Evolutionary conservation across 2,113 vertebrate species (phyloP).

Genomic region (Cairina moschata): DNA sequence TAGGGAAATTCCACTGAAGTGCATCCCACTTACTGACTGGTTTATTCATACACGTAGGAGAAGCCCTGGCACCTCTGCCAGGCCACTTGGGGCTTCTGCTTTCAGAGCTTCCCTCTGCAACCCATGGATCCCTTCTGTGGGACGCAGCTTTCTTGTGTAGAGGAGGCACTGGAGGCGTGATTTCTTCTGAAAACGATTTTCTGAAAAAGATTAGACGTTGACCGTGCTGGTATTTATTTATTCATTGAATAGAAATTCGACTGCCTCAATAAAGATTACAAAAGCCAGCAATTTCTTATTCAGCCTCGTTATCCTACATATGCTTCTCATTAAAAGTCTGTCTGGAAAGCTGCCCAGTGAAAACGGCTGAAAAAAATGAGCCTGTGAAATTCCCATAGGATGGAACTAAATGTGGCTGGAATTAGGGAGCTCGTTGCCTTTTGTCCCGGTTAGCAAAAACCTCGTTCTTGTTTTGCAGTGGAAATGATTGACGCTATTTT

Average conservation of each 20-base stretch:
- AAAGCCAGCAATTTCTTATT: slow-evolving; percentile 51
- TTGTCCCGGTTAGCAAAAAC: slow-evolving; percentile 45
- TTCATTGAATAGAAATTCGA: slow-evolving; percentile 39
- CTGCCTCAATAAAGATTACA: slow-evolving; percentile 39
- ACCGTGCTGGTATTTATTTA: neutral
- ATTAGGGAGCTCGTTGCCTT: slow-evolving; percentile 49
- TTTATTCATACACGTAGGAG: neutral
- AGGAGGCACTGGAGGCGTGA: neutral
- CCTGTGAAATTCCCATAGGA: slow-evolving; percentile 54
- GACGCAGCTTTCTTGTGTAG: neutral
- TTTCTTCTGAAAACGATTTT: neutral
- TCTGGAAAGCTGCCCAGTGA: slow-evolving; percentile 57
- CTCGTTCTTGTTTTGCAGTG: neutral
- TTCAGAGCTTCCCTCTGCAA: neutral
- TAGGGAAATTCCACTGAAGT: neutral
- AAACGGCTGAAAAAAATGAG: slow-evolving; percentile 45
- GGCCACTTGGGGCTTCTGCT: neutral
- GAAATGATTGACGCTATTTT: neutral
- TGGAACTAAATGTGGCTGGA: slow-evolving; percentile 61
- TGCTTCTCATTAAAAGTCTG: slow-evolving; percentile 71
- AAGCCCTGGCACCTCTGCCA: neutral
- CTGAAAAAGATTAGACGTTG: neutral
- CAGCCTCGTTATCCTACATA: slow-evolving; percentile 50
- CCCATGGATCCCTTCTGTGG: rapidly evolving
- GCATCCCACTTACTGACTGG: neutral